Base-by-base conservation (phyloP, 2,113 vertebrate species). In the Indri indri region DNA sequence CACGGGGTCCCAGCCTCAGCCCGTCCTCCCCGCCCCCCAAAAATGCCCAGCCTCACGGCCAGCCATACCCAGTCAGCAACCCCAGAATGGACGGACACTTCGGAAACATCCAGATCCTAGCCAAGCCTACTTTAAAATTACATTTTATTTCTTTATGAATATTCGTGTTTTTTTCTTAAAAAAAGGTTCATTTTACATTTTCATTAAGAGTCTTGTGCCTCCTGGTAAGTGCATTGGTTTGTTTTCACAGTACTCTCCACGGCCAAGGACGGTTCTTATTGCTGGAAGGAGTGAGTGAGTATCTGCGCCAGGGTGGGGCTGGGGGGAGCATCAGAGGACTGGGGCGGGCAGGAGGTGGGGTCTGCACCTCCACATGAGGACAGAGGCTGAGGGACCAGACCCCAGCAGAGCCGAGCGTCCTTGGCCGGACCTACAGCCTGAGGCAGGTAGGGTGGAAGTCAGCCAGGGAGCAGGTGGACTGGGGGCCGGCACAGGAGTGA, bases 171-270 rank as follows among this genome's bases (percentile, higher is more conserved):
- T 73, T 50, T 81, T 90, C 61, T 76, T 95, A 84, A 73, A 84
- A 89, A 98, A 98, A 98, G 92, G 89, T 95, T 97, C 66, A n/a
- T 96, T 96, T 93, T 89, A 98, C 97, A 98, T 97, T 92, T 98
- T 94, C 89, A n/a, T 96, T 52, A 97, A 98, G 97, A 98, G 98
- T 98, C 98, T 97, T 47, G 96, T 61, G 87, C 91, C 96, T 95
- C 87, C 98, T 97, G 79, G 66, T 87, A 87, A 34, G 97, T 98
- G 97, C 98, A 95, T 92, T 82, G 95, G 57, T 95, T 97, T 94
- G 47, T 97, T 98, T 98, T 99, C 98, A 99, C 98, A 99, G 98
- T 98, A 98, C 97, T 97, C 96, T 98, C 97, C 98, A 84, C 34
- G 87, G 97, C 97, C 96, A 65, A 96, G 94, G 98, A 95, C 27